These are phyloP conservation scores for Adineta ricciae DNA, from an alignment of 2,888 invertebrate species.

Conservation along the genomic window DNA sequence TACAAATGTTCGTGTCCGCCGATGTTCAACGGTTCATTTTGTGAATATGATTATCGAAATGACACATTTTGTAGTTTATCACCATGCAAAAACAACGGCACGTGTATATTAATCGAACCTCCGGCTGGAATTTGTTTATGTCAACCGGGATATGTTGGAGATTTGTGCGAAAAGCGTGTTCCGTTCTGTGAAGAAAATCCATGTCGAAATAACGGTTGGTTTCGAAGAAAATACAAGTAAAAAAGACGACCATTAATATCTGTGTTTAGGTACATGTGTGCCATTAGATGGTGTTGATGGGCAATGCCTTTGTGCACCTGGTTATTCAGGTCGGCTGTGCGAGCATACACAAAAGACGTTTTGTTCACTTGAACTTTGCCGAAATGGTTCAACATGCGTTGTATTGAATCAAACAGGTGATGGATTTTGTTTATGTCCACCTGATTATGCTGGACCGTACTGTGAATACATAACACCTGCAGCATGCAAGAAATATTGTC, in stretches of 20 bases:
- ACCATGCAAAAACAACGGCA: not conserved
- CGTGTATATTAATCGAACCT: not conserved
- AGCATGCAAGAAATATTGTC: not conserved
- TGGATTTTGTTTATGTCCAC: slow-evolving; percentile 21
- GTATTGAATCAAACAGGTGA: slow-evolving; percentile 18
- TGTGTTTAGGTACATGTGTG: not conserved
- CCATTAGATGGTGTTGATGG: not conserved
- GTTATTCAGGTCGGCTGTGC: not conserved
- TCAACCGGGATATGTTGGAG: slow-evolving; percentile 6
- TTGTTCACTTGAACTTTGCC: not conserved
- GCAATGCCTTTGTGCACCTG: not conserved
- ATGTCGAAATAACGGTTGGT: slow-evolving; percentile 17
- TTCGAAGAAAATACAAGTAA: not conserved
- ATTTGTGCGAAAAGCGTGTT: not conserved
- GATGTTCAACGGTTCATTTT: not conserved
- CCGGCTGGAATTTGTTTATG: not conserved
- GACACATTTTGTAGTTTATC: not conserved
- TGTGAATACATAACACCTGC: slow-evolving; percentile 19
- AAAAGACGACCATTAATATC: not conserved
- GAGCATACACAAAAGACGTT: not conserved
- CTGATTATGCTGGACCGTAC: not conserved
- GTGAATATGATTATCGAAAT: slow-evolving; percentile 13
- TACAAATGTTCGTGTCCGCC: not conserved
- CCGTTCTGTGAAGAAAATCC: slow-evolving; percentile 6
- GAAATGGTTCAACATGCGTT: not conserved